A percentile compares a stretch with the other conserved stretches of the same genome.
Evolutionary conservation across 2,888 invertebrate genomes (phyloP).

Genomic region (Polymixis flavicincta): DNA sequence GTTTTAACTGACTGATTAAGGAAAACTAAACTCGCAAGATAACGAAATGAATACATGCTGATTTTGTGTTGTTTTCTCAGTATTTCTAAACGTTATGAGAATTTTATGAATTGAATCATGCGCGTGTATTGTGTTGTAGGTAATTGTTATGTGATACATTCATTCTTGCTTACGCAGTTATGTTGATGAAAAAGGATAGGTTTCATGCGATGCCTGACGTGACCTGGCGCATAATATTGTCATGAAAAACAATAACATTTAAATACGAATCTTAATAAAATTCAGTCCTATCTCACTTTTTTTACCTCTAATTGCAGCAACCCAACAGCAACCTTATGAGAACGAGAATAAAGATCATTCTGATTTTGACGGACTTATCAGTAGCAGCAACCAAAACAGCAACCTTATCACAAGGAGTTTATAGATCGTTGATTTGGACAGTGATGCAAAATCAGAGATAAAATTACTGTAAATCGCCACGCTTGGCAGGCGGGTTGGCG

Average conservation of each 20-base stretch:
- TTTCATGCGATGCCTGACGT: conserved; percentile 7
- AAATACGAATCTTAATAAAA: not conserved
- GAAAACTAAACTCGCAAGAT: conserved; percentile 22
- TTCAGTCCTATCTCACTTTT: too few species aligned
- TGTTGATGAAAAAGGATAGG: conserved; percentile 8
- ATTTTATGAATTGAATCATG: conserved; percentile 14
- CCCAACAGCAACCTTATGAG: too few species aligned
- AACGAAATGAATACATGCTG: conserved; percentile 22
- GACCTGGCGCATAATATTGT: not conserved
- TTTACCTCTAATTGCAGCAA: too few species aligned
- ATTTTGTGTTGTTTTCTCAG: conserved; percentile 33
- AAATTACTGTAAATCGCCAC: too few species aligned
- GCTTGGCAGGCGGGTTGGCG: too few species aligned
- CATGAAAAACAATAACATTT: not conserved
- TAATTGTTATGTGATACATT: conserved; percentile 14
- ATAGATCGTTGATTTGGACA: too few species aligned
- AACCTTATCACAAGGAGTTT: too few species aligned
- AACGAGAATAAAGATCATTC: too few species aligned
- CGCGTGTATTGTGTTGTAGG: conserved; percentile 11
- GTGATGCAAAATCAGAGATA: too few species aligned
- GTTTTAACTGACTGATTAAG: conserved; percentile 23
- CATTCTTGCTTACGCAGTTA: conserved; percentile 13
- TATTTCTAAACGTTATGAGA: conserved; percentile 31
- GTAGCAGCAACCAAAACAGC: too few species aligned
- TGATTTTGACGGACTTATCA: too few species aligned